Evolutionary conservation across 2,888 invertebrate species (phyloP), one percentile per base, ranked within the genome.

Genomic region (Plebejus melissa): DNA sequence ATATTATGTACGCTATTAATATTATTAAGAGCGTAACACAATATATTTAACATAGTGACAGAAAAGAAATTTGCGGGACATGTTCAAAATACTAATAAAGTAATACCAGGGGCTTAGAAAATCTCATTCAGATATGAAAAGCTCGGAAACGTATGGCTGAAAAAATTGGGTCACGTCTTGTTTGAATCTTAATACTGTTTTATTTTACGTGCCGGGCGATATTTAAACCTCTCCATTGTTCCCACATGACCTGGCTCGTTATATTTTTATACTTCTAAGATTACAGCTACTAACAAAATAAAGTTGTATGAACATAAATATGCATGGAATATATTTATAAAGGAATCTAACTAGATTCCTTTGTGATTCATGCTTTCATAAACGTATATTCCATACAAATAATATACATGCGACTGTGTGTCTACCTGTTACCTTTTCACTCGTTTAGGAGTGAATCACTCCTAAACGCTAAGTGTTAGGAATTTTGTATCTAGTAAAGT

Each of bases 111-210:
- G 46, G 50, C 72, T 50, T 46, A 28, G 46, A 28, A 50, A 72
- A 28, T 50, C 32, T 54, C 13, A 46, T 32, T 50, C 72, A 54
- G 28, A 72, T 50, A 46, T 32, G 54, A 72, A 54, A 54, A 46
- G 72, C 72, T 70, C 41, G 70, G 41, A 70, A 41, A 70, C 41
- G 41, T 41, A 70, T 70, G 70, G 41, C 38, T 70, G 41, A 41
- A 70, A 41, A 41, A 70, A 70, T 70, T 70, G 41, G 41, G 70
- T 38, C 70, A 70, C 70, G 70, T 70, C 70, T 41, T 22, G 70
- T 70, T 70, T 41, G 41, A 70, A 41, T 70, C 41, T 70, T 70
- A 70, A 70, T 70, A 41, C 41, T 41, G 70, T 70, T n/a, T 70
- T 41, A 70, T 70, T 70, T 70, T 41, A 41, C n/a, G 70, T 65